phyloP scores from a whole-genome alignment of 2,113 vertebrate species.

The Aphelocoma coerulescens region DNA sequence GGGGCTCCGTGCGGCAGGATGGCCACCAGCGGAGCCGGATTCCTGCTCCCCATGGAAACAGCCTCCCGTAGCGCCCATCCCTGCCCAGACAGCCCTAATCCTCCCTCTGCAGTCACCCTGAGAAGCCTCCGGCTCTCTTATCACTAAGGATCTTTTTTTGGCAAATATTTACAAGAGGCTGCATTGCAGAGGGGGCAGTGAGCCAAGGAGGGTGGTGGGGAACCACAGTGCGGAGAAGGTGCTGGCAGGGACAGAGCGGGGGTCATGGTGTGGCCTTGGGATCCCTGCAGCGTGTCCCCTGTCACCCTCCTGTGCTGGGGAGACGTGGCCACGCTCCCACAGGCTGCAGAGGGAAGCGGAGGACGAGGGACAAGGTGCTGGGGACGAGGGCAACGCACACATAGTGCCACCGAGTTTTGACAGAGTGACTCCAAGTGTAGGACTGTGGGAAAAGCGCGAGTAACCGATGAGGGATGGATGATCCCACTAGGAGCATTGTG shows the following conservation, averaged over 20 bases:
- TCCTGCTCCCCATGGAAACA: conserved; percentile 75
- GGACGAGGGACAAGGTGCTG: background rate
- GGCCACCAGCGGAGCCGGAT: conserved; percentile 60
- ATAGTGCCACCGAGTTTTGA: fast-evolving
- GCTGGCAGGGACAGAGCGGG: background rate
- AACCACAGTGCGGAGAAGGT: fast-evolving
- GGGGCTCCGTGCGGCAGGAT: fast-evolving
- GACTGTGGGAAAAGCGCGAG: background rate
- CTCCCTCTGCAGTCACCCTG: conserved; percentile 49
- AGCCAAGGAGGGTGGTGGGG: background rate
- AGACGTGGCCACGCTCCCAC: fast-evolving
- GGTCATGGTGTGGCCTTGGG: fast-evolving
- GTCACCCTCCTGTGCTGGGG: background rate
- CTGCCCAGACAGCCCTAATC: conserved; percentile 64
- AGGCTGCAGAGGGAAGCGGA: background rate
- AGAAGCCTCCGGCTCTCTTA: conserved; percentile 62
- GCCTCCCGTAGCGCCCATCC: conserved; percentile 41
- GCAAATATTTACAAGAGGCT: conserved; percentile 61
- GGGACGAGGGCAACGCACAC: fast-evolving
- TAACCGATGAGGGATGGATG: background rate
- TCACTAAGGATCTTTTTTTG: conserved; percentile 58
- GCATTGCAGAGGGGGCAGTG: background rate
- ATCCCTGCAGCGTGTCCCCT: fast-evolving
- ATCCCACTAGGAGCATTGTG: fast-evolving
- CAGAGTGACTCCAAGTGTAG: background rate